phyloP scores from a whole-genome alignment of 2,888 invertebrate species.

The Amiota communis region DNA sequence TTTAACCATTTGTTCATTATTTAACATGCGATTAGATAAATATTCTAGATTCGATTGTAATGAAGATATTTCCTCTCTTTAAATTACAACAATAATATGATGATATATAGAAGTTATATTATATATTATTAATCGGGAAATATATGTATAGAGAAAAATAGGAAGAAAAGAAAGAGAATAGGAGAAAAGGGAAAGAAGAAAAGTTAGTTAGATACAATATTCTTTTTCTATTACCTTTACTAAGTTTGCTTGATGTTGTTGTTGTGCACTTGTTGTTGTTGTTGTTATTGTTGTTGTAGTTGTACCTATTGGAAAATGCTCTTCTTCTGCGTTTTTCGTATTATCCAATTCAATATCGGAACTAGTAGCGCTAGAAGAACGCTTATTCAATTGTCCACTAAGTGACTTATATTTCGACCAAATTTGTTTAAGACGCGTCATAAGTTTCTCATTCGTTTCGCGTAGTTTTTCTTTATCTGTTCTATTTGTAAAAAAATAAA shows the following conservation, averaged over 20 bases:
- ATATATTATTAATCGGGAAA: neutral
- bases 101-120: neutral
- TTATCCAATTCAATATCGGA: slow-evolving; percentile 39
- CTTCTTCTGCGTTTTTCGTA: slow-evolving; percentile 47
- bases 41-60: slow-evolving; percentile 74
- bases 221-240: slow-evolving; percentile 49
- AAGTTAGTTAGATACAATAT: neutral
- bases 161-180: slow-evolving; percentile 20
- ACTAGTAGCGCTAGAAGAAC: slow-evolving; percentile 39
- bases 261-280: slow-evolving; percentile 40
- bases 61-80: slow-evolving; percentile 73
- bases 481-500: slow-evolving; percentile 49
- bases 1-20: slow-evolving; percentile 71
- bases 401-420: slow-evolving; percentile 72
- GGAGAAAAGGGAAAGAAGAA: slow-evolving; percentile 27
- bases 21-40: slow-evolving; percentile 72
- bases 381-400: slow-evolving; percentile 44
- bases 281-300: slow-evolving; percentile 30
- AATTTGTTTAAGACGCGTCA: slow-evolving; percentile 71
- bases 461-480: slow-evolving; percentile 69
- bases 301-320: slow-evolving; percentile 55
- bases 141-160: slow-evolving; percentile 24
- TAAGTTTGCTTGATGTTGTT: slow-evolving; percentile 37
- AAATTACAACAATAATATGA: neutral
- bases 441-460: slow-evolving; percentile 70